These are phyloP conservation scores for Neogobius melanostomus DNA, from an alignment of 2,113 vertebrate species.

Conservation along the genomic window DNA sequence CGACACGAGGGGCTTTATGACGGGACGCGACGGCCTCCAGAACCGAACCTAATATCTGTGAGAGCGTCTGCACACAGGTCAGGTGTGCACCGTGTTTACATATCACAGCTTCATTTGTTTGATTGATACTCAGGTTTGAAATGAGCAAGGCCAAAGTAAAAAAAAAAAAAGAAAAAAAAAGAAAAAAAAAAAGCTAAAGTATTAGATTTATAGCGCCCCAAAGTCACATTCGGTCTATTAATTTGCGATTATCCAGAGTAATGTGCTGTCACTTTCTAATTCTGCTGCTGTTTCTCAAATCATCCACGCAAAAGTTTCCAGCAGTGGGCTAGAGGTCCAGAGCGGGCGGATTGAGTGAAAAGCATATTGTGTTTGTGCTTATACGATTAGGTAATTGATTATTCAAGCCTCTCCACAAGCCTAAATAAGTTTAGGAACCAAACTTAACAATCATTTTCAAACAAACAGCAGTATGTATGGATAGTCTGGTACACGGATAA, in stretches of 20 bases:
- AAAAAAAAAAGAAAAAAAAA: too few relatives aligned
- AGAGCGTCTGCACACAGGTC: not conserved
- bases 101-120: constrained; percentile 1
- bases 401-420: too few relatives aligned
- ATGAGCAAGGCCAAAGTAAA: not conserved
- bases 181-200: too few relatives aligned
- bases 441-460: too few relatives aligned
- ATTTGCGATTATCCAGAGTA: not conserved
- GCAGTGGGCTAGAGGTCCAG: not conserved
- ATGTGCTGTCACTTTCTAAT: not conserved
- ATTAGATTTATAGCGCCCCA: not conserved
- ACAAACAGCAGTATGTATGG: too few relatives aligned
- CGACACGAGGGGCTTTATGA: constrained; percentile 59
- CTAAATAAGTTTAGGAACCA: too few relatives aligned
- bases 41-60: constrained; percentile 20
- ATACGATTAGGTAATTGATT: too few relatives aligned
- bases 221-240: not conserved
- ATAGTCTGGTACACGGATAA: too few relatives aligned
- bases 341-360: not conserved
- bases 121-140: not conserved
- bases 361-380: too few relatives aligned
- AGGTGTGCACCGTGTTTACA: not conserved
- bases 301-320: not conserved
- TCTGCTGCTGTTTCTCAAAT: not conserved
- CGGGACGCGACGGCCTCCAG: constrained; percentile 8